phyloP scores from a whole-genome alignment of 2,888 invertebrate genomes.

The Diogma glabrata region DNA sequence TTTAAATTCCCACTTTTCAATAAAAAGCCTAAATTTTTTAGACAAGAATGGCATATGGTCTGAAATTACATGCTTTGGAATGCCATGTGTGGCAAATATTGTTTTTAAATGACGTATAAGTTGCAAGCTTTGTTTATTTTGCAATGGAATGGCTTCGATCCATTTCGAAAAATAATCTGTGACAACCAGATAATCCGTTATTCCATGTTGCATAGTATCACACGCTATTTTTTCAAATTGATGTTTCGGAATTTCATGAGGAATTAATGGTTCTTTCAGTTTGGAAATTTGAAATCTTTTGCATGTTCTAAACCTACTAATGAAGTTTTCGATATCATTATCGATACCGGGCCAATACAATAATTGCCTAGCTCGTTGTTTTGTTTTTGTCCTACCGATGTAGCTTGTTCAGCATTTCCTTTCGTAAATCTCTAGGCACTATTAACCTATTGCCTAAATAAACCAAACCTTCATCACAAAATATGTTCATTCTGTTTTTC shows the following conservation, averaged over 20 bases:
- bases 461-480: not conserved
- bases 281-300: conserved; percentile 3
- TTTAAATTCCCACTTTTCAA: not conserved
- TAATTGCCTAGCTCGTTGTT: not conserved
- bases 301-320: too few relatives aligned
- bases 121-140: conserved; percentile 1
- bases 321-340: too few relatives aligned
- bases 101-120: conserved; percentile 13
- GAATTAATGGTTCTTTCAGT: too few relatives aligned
- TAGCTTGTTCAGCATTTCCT: too few relatives aligned
- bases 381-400: conserved; percentile 10
- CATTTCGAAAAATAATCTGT: conserved; percentile 14
- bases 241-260: conserved; percentile 10
- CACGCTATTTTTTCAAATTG: too few relatives aligned
- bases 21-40: not conserved
- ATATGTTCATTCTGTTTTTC: not conserved
- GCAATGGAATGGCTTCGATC: conserved; percentile 12
- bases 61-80: not conserved
- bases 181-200: too few relatives aligned
- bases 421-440: not conserved
- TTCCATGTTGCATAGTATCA: too few relatives aligned
- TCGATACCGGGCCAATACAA: conserved; percentile 5
- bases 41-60: conserved; percentile 9
- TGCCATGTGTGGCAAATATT: conserved; percentile 15
- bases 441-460: not conserved